phyloP scores from a whole-genome alignment of 1,140 invertebrate species.

The Hyles vespertilio region DNA sequence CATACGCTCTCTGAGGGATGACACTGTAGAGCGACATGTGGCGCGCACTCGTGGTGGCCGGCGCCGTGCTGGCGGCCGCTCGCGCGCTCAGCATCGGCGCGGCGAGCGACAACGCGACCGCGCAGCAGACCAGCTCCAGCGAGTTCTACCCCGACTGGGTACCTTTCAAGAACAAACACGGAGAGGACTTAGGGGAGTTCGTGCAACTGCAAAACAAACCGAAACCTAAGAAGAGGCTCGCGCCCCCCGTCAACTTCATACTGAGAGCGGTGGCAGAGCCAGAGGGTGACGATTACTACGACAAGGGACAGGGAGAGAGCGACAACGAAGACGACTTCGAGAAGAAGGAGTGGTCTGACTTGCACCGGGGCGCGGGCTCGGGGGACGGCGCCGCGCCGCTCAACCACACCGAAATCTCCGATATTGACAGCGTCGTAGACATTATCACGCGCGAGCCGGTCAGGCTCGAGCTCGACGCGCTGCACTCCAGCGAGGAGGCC shows the following conservation, averaged over 20 bases:
- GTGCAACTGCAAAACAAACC: conserved; percentile 37
- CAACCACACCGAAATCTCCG: conserved; percentile 44
- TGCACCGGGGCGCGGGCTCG: conserved; percentile 27
- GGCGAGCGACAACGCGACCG: conserved; percentile 49
- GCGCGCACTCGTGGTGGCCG: not conserved
- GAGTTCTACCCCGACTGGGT: conserved; percentile 65
- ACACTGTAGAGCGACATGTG: conserved; percentile 26
- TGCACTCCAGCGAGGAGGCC: too few relatives aligned
- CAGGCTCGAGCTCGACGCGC: conserved; percentile 23
- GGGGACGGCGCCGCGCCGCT: conserved; percentile 23
- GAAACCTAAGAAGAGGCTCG: conserved; percentile 58
- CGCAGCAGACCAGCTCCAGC: conserved; percentile 36
- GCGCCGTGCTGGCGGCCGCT: not conserved
- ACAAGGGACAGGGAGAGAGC: conserved; percentile 46
- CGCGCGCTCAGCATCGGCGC: conserved; percentile 39
- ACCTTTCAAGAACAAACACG: conserved; percentile 62
- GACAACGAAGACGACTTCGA: conserved; percentile 59
- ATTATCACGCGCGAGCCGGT: conserved; percentile 42
- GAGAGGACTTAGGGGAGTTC: conserved; percentile 58
- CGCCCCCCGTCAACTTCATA: conserved; percentile 53
- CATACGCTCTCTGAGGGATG: conserved; percentile 1
- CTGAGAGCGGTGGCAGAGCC: conserved; percentile 45
- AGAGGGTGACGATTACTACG: conserved; percentile 45
- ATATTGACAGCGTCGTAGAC: conserved; percentile 55
- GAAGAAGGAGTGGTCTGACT: conserved; percentile 60